Evolutionary conservation across 2,888 invertebrate genomes (phyloP).

Genomic region (Latrodectus hesperus): DNA sequence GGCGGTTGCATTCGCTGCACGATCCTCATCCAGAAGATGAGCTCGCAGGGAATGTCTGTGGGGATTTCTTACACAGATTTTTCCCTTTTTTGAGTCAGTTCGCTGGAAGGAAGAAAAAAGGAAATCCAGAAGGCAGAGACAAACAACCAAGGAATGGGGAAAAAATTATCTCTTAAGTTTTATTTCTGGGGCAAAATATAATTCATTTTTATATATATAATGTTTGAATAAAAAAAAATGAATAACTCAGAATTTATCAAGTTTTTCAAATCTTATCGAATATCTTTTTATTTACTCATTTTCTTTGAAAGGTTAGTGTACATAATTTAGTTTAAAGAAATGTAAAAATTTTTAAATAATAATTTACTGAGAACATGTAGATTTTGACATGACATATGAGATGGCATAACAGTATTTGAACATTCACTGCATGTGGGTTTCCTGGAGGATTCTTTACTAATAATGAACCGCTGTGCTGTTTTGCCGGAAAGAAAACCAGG

Average conservation of each 20-base stretch:
- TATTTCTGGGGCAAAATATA: not conserved
- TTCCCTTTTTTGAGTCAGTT: constrained; percentile 23
- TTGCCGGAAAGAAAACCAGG: no score
- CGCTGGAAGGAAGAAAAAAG: not conserved
- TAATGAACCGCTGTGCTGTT: no score
- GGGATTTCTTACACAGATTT: constrained; percentile 43
- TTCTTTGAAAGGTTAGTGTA: no score
- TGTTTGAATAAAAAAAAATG: not conserved
- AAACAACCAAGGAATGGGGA: not conserved
- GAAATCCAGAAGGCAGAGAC: not conserved
- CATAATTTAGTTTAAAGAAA: no score
- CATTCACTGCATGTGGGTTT: no score
- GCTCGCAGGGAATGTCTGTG: not conserved
- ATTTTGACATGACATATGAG: no score
- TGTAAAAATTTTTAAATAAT: no score
- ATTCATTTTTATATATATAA: not conserved
- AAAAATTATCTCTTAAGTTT: not conserved
- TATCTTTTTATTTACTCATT: no score
- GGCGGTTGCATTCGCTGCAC: not conserved
- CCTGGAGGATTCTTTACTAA: no score
- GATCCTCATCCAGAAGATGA: not conserved
- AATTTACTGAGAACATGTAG: no score
- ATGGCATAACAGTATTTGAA: no score
- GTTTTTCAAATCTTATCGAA: no score
- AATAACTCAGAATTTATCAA: not conserved